Conservation (phyloP, 2,888 invertebrate species). For the Emmelina monodactyla region DNA sequence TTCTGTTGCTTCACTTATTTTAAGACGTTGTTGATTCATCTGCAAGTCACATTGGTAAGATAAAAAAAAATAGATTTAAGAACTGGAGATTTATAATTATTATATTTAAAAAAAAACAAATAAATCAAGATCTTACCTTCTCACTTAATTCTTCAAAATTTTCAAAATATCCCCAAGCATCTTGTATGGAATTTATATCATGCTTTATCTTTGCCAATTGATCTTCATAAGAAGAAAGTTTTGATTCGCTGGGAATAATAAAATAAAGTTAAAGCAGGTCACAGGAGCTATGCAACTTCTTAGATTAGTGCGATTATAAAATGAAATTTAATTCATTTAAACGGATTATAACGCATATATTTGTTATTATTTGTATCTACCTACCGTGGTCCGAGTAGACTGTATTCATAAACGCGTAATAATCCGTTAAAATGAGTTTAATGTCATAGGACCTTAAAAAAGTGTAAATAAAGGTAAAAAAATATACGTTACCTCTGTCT, state of each 20-base stretch:
- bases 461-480: no score
- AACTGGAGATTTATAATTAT: not conserved
- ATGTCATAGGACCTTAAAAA: no score
- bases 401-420: no score
- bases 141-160: constrained; percentile 34
- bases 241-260: constrained; percentile 30
- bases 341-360: no score
- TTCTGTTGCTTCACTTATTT: constrained; percentile 27
- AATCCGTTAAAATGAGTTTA: no score
- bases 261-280: not conserved
- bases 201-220: constrained; percentile 34
- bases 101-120: constrained; percentile 2
- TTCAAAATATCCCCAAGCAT: constrained; percentile 40
- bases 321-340: no score
- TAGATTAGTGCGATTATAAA: no score
- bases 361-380: no score
- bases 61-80: constrained; percentile 2
- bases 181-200: constrained; percentile 33
- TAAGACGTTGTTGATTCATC: constrained; percentile 35
- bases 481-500: constrained; percentile 41
- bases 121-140: constrained; percentile 24
- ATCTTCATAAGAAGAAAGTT: constrained; percentile 38
- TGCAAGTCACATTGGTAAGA: constrained; percentile 15
- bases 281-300: no score
- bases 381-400: no score